Base-by-base conservation (phyloP, 1,140 invertebrate genomes). In the Scylla paramamosain region DNA sequence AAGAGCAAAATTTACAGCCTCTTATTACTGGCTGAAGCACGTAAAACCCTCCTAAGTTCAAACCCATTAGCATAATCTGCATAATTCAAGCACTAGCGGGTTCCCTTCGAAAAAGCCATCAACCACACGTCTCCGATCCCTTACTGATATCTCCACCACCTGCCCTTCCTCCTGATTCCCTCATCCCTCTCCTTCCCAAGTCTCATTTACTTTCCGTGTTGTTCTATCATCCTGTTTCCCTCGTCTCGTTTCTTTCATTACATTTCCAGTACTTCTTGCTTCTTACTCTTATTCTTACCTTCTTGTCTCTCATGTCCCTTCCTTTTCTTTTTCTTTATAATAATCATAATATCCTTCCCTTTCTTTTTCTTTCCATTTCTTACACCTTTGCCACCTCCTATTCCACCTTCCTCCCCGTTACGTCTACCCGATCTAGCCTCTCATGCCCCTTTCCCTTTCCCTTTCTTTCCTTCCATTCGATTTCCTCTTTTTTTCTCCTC, bases 1-100 rank as follows among this genome's bases (percentile, higher is more conserved):
- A 91, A 77, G 90, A 77, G 90, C 29, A 91, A 52, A 91, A 91
- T 91, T 91, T 91, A 91, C 90, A 91, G 29, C 52, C 90, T 28
- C 90, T 31, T 91, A 46, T 52, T 91, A 91, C 90, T 32, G 59
- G 90, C n/a, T 16, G 52, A 32, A 46, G 46, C 90, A 91, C 90
- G 90, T 91, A 91, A 91, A 91, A 91, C 67, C 90, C 90, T 91
- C 52, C 90, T 67, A 91, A 91, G 77, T 52, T 91, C 77, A 52
- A 91, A 46, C 59, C 29, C 90, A 91, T 91, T 91, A 91, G 90
- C 90, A 91, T 91, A 91, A 91, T 45, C 90, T 91, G 90, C 90
- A 91, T 91, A 91, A 91, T 91, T 91, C 32, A 77, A 39, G 28
- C 31, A 77, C 46, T 91, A 29, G 16, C 7, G 29, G 7, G 52